Conservation (phyloP, 2,888 invertebrate species). For the Nezara viridula region DNA sequence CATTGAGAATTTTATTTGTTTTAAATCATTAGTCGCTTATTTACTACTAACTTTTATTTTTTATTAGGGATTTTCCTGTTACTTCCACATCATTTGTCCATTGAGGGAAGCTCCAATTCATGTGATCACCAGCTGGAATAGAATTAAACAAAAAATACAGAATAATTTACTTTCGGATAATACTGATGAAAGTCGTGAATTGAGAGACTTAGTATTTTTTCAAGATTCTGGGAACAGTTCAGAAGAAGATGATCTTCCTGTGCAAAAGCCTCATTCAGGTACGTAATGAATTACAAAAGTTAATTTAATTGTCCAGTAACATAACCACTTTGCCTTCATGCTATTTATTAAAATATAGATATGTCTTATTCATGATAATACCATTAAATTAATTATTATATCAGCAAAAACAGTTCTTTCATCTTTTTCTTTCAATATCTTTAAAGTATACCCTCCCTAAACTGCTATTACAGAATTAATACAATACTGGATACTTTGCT, state of each 20-base stretch:
- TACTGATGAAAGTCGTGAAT: not conserved
- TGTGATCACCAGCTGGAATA: not conserved
- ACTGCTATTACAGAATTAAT: too few relatives aligned
- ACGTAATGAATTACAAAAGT: not conserved
- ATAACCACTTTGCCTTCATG: not conserved
- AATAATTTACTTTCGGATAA: not conserved
- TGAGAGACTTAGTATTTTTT: not conserved
- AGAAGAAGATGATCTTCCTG: not conserved
- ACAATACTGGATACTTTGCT: too few relatives aligned
- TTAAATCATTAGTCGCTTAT: not conserved
- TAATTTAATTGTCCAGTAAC: not conserved
- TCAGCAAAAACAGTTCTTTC: too few relatives aligned
- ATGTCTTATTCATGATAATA: too few relatives aligned
- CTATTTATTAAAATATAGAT: not conserved
- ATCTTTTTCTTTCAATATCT: too few relatives aligned
- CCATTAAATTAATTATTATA: too few relatives aligned
- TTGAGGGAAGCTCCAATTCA: constrained; percentile 6
- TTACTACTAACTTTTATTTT: not conserved
- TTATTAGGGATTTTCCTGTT: not conserved
- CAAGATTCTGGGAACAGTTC: not conserved
- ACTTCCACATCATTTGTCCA: constrained; percentile 7
- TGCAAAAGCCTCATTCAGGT: not conserved
- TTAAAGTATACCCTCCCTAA: too few relatives aligned
- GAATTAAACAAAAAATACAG: constrained; percentile 15
- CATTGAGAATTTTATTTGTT: not conserved